phyloP scores from a whole-genome alignment of 1,140 invertebrate genomes.

The Argopecten irradians region DNA sequence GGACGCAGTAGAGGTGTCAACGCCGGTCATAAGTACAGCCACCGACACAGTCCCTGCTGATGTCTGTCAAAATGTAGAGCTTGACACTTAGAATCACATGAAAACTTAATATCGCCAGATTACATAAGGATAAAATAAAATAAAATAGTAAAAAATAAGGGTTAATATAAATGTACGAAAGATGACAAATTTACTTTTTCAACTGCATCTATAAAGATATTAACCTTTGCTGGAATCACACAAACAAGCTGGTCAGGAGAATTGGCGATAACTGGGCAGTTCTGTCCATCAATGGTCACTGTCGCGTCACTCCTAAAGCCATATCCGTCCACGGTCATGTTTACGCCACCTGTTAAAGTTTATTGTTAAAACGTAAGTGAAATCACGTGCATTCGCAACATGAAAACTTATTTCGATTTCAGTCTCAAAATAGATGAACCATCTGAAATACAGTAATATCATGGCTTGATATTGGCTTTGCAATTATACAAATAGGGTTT shows the following conservation, averaged over 20 bases:
- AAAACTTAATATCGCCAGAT: not conserved
- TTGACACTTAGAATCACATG: too few species aligned
- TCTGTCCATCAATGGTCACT: slow-evolving; percentile 55
- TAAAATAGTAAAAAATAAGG: not conserved
- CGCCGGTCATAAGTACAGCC: slow-evolving; percentile 12
- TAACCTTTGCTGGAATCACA: slow-evolving; percentile 53
- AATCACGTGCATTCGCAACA: slow-evolving; percentile 8
- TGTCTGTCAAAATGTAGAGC: too few species aligned
- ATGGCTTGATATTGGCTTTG: too few species aligned
- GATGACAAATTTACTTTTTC: not conserved
- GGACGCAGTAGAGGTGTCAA: slow-evolving; percentile 1
- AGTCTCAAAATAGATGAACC: too few species aligned
- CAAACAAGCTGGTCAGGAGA: slow-evolving; percentile 55
- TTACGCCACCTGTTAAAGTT: slow-evolving; percentile 57
- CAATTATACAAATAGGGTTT: too few species aligned
- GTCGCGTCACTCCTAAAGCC: slow-evolving; percentile 58
- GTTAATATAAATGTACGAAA: not conserved
- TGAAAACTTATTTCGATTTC: too few species aligned
- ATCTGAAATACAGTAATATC: too few species aligned
- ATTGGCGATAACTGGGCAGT: slow-evolving; percentile 41
- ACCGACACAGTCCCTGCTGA: slow-evolving; percentile 7
- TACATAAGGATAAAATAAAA: not conserved
- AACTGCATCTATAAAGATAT: not conserved
- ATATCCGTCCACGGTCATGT: slow-evolving; percentile 59
- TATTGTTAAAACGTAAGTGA: slow-evolving; percentile 14